These are phyloP conservation scores for Cyphomyrmex costatus DNA, from an alignment of 1,140 invertebrate species.

Conservation along the genomic window DNA sequence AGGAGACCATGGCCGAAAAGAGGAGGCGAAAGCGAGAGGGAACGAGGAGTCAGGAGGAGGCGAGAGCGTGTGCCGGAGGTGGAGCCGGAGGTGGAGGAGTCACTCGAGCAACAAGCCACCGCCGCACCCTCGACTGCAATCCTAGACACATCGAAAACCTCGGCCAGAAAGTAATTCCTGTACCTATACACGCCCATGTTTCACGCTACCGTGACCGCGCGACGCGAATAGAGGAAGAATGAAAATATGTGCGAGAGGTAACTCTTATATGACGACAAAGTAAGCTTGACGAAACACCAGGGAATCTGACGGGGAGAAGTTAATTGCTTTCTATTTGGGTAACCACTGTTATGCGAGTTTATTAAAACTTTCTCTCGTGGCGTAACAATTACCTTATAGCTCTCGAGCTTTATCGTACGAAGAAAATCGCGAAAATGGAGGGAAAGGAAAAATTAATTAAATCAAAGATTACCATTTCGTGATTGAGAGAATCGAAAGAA, in stretches of 20 bases:
- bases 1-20: conserved; percentile 54
- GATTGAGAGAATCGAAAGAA: neutral
- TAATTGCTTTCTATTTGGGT: conserved; percentile 42
- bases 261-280: conserved; percentile 13
- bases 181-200: conserved; percentile 70
- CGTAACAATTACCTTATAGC: neutral
- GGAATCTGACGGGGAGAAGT: conserved; percentile 10
- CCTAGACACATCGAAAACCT: conserved; percentile 77
- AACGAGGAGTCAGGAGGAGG: conserved; percentile 52
- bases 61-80: conserved; percentile 76
- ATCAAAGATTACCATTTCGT: neutral
- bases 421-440: neutral
- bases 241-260: conserved; percentile 39
- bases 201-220: conserved; percentile 67
- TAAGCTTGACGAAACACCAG: conserved; percentile 25
- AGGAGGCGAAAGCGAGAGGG: conserved; percentile 51
- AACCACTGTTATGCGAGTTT: conserved; percentile 31
- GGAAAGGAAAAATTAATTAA: neutral
- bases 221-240: conserved; percentile 34
- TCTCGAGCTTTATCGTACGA: neutral
- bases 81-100: conserved; percentile 80
- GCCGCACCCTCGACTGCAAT: conserved; percentile 79
- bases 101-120: conserved; percentile 85
- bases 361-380: conserved; percentile 33
- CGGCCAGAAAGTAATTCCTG: conserved; percentile 74